Base-by-base conservation (phyloP, 2,113 vertebrate genomes). In the Pavo muticus region DNA sequence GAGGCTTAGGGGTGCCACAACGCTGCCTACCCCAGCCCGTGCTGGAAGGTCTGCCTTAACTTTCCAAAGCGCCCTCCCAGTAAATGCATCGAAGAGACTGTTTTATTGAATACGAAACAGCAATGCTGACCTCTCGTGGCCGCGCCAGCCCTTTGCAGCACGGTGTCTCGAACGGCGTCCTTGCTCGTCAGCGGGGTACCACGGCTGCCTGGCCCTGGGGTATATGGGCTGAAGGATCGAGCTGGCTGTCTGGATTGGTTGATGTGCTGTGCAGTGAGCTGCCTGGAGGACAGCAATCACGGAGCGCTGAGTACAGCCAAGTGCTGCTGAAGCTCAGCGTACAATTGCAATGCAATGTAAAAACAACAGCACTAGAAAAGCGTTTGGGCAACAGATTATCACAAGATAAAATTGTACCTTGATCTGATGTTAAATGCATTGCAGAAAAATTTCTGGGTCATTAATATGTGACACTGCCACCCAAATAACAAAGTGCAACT, bases 111-210 rank as follows among this genome's bases (percentile, higher is more conserved):
- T 72, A 25, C 54, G 68, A 48, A 80, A 35, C 73, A 79, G 13
- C 96, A 93, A 90, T 59, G 76, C 92, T 97, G 97, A 85, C 97
- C 95, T 95, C 97, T 96, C 54, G 87, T 70, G 97, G 94, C 61
- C 68, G 16, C 3, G 4, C 6, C 0, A 10, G 19, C 48, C 21
- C 7, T 1, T 52, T 48, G 79, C 93, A 91, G 45, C n/a, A 8
- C 30, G 5, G 29, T 40, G 9, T n/a, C 59, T 2, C 39, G 4
- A 11, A 21, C 1, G 48, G 7, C n/a, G 15, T 10, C 54, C 15
- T 13, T 1, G 16, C 1, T 7, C 18, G 10, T 0, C 44, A 3
- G 13, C 67, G 8, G 44, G 57, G 14, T 10, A 3, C 37, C 3
- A 20, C 7, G 39, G 18, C 2, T 68, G 5, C 25, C 47, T 18